Evolutionary conservation across 2,113 vertebrate genomes (phyloP).

Genomic region (Apteryx mantelli): DNA sequence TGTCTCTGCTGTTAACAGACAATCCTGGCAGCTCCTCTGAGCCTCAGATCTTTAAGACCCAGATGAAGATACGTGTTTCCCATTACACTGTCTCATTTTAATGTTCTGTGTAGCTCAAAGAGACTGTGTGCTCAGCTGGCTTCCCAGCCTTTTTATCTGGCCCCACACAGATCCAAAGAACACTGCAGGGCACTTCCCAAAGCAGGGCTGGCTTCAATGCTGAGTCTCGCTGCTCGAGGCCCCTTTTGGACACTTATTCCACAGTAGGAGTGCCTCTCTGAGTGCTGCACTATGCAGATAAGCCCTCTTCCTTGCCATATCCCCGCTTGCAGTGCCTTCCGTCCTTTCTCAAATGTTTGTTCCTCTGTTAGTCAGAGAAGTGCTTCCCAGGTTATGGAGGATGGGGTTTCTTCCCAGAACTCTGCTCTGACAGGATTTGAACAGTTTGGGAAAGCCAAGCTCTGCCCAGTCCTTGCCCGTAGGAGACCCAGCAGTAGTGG

Average conservation of each 20-base stretch:
- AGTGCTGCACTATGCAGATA: not conserved
- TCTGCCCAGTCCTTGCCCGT: not conserved
- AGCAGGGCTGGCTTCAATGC: not conserved
- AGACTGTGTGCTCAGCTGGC: not conserved
- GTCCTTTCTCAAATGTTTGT: not conserved
- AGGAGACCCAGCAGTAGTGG: not conserved
- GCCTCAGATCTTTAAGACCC: not conserved
- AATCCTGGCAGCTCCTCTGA: not conserved
- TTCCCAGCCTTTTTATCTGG: not conserved
- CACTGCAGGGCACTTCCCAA: not conserved
- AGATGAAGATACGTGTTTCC: not conserved
- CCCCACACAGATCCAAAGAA: not conserved
- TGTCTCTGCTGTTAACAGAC: not conserved
- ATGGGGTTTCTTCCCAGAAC: not conserved
- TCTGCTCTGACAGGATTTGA: not conserved
- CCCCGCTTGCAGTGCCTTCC: not conserved
- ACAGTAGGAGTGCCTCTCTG: not conserved
- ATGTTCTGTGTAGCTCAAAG: not conserved
- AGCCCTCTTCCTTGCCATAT: not conserved
- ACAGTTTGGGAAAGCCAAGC: not conserved
- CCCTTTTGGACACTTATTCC: not conserved
- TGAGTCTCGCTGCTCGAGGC: not conserved
- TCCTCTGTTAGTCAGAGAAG: not conserved
- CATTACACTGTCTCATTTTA: not conserved
- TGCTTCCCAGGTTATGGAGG: not conserved